Conservation (phyloP, 2,888 invertebrate species). For the Drosophila mimetica region DNA sequence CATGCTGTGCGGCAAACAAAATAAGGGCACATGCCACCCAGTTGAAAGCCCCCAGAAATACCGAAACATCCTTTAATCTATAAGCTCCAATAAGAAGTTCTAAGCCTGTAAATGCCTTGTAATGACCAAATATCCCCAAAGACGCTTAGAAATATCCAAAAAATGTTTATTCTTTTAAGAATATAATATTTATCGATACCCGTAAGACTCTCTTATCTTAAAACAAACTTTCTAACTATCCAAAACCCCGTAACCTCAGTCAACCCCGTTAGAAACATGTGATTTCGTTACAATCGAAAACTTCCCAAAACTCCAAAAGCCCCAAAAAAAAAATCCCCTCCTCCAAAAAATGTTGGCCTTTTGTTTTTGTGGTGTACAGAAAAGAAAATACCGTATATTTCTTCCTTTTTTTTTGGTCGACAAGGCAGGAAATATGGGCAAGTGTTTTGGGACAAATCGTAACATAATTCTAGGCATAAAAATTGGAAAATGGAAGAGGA, state of each 20-base stretch:
- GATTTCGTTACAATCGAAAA: not conserved
- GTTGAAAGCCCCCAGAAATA: not conserved
- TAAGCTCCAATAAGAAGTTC: not conserved
- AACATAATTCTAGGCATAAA: conserved; percentile 25
- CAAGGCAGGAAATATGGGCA: conserved; percentile 16
- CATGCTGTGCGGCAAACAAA: conserved; percentile 16
- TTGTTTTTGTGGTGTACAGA: conserved; percentile 67
- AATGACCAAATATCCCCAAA: not conserved
- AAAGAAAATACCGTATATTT: conserved; percentile 28
- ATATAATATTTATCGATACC: no score
- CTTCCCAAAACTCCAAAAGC: not conserved
- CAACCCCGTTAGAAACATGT: not conserved
- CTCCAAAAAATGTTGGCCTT: conserved; percentile 22
- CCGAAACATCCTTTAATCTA: not conserved
- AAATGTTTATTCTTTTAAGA: no score
- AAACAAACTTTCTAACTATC: no score
- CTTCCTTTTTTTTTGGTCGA: conserved; percentile 2
- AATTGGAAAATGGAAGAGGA: not conserved
- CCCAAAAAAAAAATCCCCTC: not conserved
- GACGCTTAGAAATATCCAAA: not conserved
- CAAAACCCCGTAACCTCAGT: no score
- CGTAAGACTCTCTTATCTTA: no score
- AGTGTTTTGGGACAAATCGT: conserved; percentile 24
- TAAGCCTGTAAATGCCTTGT: not conserved
- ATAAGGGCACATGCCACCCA: not conserved